A percentile compares a stretch with the other conserved stretches of the same genome.
phyloP scores from a whole-genome alignment of 2,113 vertebrate genomes.

The Psammodynastes pulverulentus region DNA sequence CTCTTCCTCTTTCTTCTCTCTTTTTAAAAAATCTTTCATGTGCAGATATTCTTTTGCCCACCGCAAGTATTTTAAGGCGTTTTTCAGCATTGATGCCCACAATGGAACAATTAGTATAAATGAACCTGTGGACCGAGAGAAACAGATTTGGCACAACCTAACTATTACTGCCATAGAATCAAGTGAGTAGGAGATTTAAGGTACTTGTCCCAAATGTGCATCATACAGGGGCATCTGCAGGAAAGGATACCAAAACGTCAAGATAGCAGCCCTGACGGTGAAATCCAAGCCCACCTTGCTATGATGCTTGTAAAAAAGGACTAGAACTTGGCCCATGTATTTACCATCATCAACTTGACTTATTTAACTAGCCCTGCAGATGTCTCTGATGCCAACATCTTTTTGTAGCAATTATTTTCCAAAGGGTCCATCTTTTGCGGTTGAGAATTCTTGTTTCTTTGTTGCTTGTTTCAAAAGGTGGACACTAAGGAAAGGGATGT shows the following conservation, averaged over 20 bases:
- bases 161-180: slow-evolving; percentile 83
- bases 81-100: slow-evolving; percentile 80
- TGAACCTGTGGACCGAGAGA: slow-evolving; percentile 83
- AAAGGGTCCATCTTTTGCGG: slow-evolving; percentile 32
- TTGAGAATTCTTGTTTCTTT: slow-evolving; percentile 24
- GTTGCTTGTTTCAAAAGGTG: slow-evolving; percentile 34
- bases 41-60: slow-evolving; percentile 82
- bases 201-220: background rate
- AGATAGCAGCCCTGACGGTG: background rate
- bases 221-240: background rate
- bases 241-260: background rate
- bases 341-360: background rate
- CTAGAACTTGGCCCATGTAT: background rate
- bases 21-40: background rate
- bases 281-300: background rate
- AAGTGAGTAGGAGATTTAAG: slow-evolving; percentile 73
- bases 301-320: background rate
- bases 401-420: slow-evolving; percentile 39
- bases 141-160: slow-evolving; percentile 83
- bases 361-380: background rate
- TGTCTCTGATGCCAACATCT: background rate
- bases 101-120: slow-evolving; percentile 81
- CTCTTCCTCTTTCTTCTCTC: background rate
- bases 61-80: slow-evolving; percentile 58
- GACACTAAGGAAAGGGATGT: slow-evolving; percentile 51